Evolutionary conservation across 1,140 invertebrate genomes (phyloP).

Genomic region (Sarcophaga bullata): DNA sequence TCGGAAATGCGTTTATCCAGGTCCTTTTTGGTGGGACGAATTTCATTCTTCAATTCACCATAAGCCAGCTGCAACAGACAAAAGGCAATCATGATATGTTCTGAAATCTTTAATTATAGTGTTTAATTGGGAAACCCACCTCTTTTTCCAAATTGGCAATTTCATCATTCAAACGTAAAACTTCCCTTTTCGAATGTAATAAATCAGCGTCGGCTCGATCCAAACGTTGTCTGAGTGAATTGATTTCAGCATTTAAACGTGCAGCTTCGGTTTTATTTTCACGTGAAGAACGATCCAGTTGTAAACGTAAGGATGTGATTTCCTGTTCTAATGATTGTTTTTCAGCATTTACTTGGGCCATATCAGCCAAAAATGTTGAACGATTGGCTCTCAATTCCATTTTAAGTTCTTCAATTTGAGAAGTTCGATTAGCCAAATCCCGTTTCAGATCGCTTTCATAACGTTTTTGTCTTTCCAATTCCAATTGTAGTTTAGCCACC

Average conservation of each 20-base stretch:
- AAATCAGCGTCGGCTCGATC: slow-evolving; percentile 82
- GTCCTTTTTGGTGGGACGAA: slow-evolving; percentile 74
- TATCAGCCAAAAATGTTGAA: slow-evolving; percentile 79
- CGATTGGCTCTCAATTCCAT: slow-evolving; percentile 81
- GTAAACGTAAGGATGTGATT: slow-evolving; percentile 70
- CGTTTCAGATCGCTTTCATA: slow-evolving; percentile 78
- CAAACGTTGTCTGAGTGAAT: slow-evolving; percentile 78
- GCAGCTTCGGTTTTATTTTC: slow-evolving; percentile 79
- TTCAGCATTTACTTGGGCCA: slow-evolving; percentile 76
- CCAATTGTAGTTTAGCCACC: slow-evolving; percentile 79
- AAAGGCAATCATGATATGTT: background rate
- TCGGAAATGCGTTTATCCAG: slow-evolving; percentile 77
- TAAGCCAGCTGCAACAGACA: slow-evolving; percentile 59
- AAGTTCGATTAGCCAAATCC: slow-evolving; percentile 77
- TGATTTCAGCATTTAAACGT: slow-evolving; percentile 78
- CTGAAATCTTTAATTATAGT: background rate
- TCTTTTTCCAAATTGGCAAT: slow-evolving; percentile 82
- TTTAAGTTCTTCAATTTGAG: slow-evolving; percentile 79
- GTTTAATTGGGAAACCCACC: slow-evolving; percentile 64
- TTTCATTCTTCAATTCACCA: slow-evolving; percentile 68
- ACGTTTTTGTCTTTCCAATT: slow-evolving; percentile 79
- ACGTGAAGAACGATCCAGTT: slow-evolving; percentile 76
- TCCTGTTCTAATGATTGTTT: slow-evolving; percentile 82
- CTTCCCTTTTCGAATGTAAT: slow-evolving; percentile 79
- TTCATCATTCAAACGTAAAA: slow-evolving; percentile 78